phyloP scores from a whole-genome alignment of 1,140 invertebrate genomes.

The Palaemon carinicauda region DNA sequence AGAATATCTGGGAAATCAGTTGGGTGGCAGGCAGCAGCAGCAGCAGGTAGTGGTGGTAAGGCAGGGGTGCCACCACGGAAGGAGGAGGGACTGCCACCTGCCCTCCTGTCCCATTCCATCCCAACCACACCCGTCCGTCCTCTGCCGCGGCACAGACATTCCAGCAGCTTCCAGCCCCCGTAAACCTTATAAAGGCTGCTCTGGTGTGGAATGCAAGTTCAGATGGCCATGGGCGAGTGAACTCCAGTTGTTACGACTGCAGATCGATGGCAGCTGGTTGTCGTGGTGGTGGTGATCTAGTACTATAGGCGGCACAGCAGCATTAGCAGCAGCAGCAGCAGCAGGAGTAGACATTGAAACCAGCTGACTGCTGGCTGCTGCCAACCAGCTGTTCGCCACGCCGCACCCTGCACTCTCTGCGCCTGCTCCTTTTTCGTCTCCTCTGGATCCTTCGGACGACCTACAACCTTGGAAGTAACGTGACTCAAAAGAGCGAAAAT shows the following conservation, averaged over 20 bases:
- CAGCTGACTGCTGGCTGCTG: background rate
- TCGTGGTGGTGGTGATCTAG: too few relatives aligned
- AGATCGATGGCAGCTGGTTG: too few relatives aligned
- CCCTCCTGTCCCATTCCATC: background rate
- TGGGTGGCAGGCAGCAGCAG: background rate
- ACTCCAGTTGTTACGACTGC: too few relatives aligned
- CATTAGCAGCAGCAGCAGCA: background rate
- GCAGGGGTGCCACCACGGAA: too few relatives aligned
- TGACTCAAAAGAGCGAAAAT: too few relatives aligned
- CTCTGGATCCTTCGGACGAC: too few relatives aligned
- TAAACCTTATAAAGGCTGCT: background rate
- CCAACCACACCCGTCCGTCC: background rate
- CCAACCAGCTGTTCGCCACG: conserved; percentile 33
- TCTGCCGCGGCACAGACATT: background rate
- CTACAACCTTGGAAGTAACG: too few relatives aligned
- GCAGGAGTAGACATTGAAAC: background rate
- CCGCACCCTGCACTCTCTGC: conserved; percentile 20
- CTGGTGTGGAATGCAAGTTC: background rate
- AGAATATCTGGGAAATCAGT: conserved; percentile 1
- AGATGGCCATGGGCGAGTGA: too few relatives aligned
- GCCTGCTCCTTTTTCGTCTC: conserved; percentile 21
- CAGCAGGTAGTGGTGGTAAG: too few relatives aligned
- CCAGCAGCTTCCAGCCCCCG: background rate
- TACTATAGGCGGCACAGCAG: too few relatives aligned
- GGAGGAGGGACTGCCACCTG: background rate